These are phyloP conservation scores for Tanytarsus gracilentus DNA, from an alignment of 2,888 invertebrate genomes.

Conservation along the genomic window DNA sequence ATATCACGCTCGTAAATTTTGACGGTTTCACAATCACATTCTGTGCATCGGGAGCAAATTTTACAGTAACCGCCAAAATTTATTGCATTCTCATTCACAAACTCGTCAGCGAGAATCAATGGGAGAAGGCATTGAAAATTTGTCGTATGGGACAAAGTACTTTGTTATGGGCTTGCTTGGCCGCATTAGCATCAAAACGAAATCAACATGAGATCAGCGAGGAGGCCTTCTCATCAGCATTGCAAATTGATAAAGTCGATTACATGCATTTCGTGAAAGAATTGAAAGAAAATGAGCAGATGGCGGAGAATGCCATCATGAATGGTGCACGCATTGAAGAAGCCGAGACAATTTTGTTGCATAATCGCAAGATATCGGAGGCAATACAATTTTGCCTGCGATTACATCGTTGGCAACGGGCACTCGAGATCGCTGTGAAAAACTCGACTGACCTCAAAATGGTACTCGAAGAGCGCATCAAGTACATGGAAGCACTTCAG, in stretches of 20 bases:
- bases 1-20: slow-evolving; percentile 71
- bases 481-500: slow-evolving; percentile 39
- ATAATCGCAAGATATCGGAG: slow-evolving; percentile 39
- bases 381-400: slow-evolving; percentile 39
- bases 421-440: slow-evolving; percentile 40
- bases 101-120: slow-evolving; percentile 64
- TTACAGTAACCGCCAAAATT: slow-evolving; percentile 44
- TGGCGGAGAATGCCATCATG: slow-evolving; percentile 43
- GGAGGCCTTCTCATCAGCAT: slow-evolving; percentile 87
- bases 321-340: slow-evolving; percentile 38
- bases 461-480: slow-evolving; percentile 37
- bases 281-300: slow-evolving; percentile 36
- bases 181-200: slow-evolving; percentile 79
- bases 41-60: slow-evolving; percentile 77
- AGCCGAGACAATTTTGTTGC: slow-evolving; percentile 43
- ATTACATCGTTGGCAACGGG: slow-evolving; percentile 42
- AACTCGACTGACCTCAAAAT: slow-evolving; percentile 36
- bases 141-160: slow-evolving; percentile 49
- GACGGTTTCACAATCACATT: slow-evolving; percentile 77
- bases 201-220: slow-evolving; percentile 84
- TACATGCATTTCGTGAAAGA: slow-evolving; percentile 73
- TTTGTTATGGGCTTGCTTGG: slow-evolving; percentile 89
- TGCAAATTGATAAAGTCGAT: slow-evolving; percentile 75
- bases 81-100: slow-evolving; percentile 51
- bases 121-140: slow-evolving; percentile 77